Evolutionary conservation across 2,797 vertebrate species (phyloP).

Genomic region (Crypturellus tataupa): DNA sequence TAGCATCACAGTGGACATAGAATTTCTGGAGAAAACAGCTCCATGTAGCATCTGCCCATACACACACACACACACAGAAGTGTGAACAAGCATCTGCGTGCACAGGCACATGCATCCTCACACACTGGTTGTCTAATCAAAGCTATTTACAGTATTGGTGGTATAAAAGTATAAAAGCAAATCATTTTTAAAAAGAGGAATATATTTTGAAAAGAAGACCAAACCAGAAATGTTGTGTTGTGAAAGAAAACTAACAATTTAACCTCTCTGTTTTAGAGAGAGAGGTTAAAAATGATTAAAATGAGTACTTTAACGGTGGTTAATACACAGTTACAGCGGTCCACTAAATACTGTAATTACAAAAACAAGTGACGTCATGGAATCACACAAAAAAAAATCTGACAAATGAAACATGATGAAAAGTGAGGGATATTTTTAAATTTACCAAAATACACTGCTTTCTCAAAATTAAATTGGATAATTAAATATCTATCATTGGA

Average conservation of each 20-base stretch:
- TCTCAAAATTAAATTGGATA: not conserved
- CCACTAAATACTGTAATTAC: not conserved
- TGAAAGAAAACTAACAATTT: not conserved
- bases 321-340: not conserved
- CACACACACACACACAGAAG: not conserved
- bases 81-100: no score
- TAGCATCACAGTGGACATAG: not conserved
- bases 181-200: not conserved
- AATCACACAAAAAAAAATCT: not conserved
- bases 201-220: not conserved
- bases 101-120: not conserved
- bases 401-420: not conserved
- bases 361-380: not conserved
- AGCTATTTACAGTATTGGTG: not conserved
- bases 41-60: not conserved
- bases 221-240: not conserved
- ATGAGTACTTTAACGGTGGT: not conserved
- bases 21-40: not conserved
- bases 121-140: accelerated
- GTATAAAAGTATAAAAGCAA: not conserved
- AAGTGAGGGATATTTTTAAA: not conserved
- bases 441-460: not conserved
- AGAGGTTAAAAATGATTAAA: not conserved
- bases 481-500: not conserved
- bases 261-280: not conserved